Base-by-base conservation (phyloP, 64 coral and sea anemone species). In the Montipora cactus region DNA sequence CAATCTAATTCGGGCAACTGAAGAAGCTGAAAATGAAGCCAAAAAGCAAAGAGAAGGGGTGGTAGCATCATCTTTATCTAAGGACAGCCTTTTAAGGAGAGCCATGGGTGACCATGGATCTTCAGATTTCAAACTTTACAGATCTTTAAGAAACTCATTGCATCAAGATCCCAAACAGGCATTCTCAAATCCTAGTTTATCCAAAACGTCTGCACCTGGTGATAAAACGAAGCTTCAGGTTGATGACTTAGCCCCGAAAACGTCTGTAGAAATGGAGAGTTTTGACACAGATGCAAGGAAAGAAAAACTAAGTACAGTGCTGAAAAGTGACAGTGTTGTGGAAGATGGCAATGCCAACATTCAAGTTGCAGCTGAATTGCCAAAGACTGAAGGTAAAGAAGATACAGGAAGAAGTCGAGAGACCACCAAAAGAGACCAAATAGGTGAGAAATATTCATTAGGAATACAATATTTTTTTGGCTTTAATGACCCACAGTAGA, bases 1-100 rank as follows among this genome's bases (percentile, higher is more conserved):
- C 18, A 88, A 87, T 44, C 37, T 93, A 7, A 69, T 93, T 69
- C 71, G 83, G 64, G 80, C 91, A 23, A 86, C 68, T 78, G 81
- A 87, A 76, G 59, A 67, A 74, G 74, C 79, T 50, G 58, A 87
- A 20, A 77, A 74, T 9, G 59, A 93, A 78, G 51, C 91, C n/a
- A 51, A 57, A 18, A 70, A 64, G 66, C 82, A 71, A 51, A 19
- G 28, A n/a, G 82, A 86, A 11, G 8, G 7, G 4, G 82, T 45
- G 10, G 18, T 68, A 47, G 82, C 64, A 71, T 19, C 44, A 21
- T 71, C 64, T 22, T 45, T 66, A 14, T 70, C 82, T 3, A 86
- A 71, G 71, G 82, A 86, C 19, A 86, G 75, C 44, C 10, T 92
- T 7, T 52, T 78, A 66, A 70, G 75, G 11, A 25, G 45, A 25